phyloP scores from a whole-genome alignment of 1,140 invertebrate species.

The Drosophila nannoptera region DNA sequence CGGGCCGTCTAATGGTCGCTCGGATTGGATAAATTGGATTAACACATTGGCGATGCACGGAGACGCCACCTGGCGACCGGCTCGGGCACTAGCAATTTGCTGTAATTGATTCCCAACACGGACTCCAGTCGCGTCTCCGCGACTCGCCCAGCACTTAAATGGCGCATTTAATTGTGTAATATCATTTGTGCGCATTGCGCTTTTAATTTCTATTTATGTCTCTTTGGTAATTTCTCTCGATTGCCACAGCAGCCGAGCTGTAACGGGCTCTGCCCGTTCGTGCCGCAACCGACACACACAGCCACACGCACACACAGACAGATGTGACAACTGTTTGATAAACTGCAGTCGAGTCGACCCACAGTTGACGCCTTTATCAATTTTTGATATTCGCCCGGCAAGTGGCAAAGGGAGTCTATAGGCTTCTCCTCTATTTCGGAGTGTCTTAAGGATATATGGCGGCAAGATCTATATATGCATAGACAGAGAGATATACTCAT shows the following conservation, averaged over 20 bases:
- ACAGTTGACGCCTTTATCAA: slow-evolving; percentile 66
- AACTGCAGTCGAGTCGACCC: slow-evolving; percentile 61
- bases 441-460: no score
- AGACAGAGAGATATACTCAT: no score
- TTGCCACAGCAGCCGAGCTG: slow-evolving; percentile 47
- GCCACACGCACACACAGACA: slow-evolving; percentile 4
- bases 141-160: slow-evolving; percentile 69
- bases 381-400: slow-evolving; percentile 11
- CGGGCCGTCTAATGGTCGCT: slow-evolving; percentile 59
- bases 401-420: background rate
- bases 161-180: slow-evolving; percentile 76
- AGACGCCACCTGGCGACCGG: slow-evolving; percentile 30
- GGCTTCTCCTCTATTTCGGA: background rate
- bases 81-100: slow-evolving; percentile 67
- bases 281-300: slow-evolving; percentile 11
- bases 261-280: background rate
- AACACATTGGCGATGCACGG: slow-evolving; percentile 53
- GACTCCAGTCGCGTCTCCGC: slow-evolving; percentile 3
- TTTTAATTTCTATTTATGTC: slow-evolving; percentile 77
- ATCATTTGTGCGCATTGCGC: slow-evolving; percentile 65
- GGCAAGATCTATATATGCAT: no score
- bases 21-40: slow-evolving; percentile 60
- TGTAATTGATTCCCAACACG: slow-evolving; percentile 61
- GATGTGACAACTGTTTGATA: slow-evolving; percentile 65
- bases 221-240: slow-evolving; percentile 70